These are phyloP conservation scores for Lepisosteus osseus DNA, from an alignment of 2,113 vertebrate genomes.

Conservation along the genomic window DNA sequence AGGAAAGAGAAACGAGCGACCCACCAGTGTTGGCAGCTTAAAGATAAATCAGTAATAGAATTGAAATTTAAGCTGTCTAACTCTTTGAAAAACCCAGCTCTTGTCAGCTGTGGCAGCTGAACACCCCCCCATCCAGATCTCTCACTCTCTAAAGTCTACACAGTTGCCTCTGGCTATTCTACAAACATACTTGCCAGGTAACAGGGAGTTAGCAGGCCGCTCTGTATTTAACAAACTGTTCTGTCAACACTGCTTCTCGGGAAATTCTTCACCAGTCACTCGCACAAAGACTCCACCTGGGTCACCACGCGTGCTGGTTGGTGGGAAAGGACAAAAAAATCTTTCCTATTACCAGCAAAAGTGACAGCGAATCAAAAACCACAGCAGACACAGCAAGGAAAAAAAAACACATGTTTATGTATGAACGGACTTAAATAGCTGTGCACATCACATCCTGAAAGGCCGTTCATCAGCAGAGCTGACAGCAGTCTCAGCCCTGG, in stretches of 20 bases:
- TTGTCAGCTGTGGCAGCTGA: not conserved
- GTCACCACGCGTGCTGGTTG: not conserved
- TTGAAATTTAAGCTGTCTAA: conserved; percentile 4
- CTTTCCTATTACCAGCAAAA: too few relatives aligned
- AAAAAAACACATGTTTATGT: too few relatives aligned
- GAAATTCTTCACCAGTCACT: not conserved
- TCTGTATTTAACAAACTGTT: conserved; percentile 11
- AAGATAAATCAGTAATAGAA: not conserved
- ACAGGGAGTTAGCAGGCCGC: not conserved
- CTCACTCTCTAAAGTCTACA: not conserved
- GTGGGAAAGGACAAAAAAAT: not conserved
- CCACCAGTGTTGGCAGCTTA: not conserved
- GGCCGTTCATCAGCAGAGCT: not conserved
- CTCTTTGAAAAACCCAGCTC: not conserved
- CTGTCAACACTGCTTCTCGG: not conserved
- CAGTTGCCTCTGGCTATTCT: not conserved
- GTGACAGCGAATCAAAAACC: too few relatives aligned
- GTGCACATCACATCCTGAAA: not conserved
- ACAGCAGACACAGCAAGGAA: not conserved
- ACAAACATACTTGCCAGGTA: too few relatives aligned
- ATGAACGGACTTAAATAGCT: too few relatives aligned
- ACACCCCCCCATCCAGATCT: too few relatives aligned
- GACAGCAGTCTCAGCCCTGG: not conserved
- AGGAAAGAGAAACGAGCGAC: not conserved
- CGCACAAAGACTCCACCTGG: not conserved